phyloP scores from a whole-genome alignment of 2,888 invertebrate genomes.

The Imbricaverruca yamaguchii region DNA sequence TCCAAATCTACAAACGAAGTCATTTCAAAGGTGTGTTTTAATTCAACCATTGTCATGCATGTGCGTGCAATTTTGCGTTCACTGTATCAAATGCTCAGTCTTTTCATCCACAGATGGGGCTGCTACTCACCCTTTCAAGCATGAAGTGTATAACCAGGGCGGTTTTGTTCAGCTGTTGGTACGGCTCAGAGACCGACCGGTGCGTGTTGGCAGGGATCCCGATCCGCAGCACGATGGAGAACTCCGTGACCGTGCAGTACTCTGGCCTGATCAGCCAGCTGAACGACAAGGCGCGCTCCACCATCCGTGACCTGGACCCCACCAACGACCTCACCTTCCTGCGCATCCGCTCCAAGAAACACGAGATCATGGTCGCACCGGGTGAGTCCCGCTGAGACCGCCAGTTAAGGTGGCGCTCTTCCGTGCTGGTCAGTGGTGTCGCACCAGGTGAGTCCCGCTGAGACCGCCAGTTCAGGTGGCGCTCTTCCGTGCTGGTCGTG shows the following conservation, averaged over 20 bases:
- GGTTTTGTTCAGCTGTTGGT: not conserved
- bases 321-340: conserved; percentile 91
- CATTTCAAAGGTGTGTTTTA: no score
- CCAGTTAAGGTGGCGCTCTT: no score
- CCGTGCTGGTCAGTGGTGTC: not conserved
- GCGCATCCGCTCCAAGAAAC: conserved; percentile 87
- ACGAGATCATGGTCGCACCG: conserved; percentile 97
- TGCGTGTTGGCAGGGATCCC: conserved; percentile 57
- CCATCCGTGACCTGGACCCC: conserved; percentile 87
- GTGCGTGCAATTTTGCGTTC: no score
- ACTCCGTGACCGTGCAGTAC: conserved; percentile 89
- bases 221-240: conserved; percentile 84
- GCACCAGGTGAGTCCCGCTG: no score
- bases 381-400: not conserved
- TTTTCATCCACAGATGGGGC: not conserved
- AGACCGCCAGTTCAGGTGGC: no score
- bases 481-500: no score
- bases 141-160: not conserved
- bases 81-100: not conserved
- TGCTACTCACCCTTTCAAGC: not conserved
- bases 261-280: conserved; percentile 81
- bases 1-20: no score
- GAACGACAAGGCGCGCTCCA: conserved; percentile 82
- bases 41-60: no score
- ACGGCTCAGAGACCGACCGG: not conserved